These are phyloP conservation scores for Lysandra coridon DNA, from an alignment of 2,888 invertebrate genomes.

Conservation along the genomic window DNA sequence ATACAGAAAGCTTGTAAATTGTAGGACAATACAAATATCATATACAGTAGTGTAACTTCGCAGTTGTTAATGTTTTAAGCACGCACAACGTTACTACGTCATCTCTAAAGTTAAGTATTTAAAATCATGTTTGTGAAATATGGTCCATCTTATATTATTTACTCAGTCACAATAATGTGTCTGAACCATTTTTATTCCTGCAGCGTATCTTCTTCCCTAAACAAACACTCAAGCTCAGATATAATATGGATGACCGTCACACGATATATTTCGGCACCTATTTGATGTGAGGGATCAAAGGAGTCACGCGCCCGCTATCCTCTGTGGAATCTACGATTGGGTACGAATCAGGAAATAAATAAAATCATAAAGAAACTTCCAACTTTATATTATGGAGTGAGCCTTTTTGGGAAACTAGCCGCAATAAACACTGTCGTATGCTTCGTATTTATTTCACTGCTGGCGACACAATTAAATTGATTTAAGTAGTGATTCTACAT, in stretches of 20 bases:
- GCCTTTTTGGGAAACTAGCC: neutral
- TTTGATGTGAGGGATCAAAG: constrained; percentile 25
- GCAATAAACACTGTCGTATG: neutral
- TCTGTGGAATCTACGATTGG: constrained; percentile 1
- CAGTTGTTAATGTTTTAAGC: too few relatives aligned
- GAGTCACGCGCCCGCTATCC: constrained; percentile 22
- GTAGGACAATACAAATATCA: too few relatives aligned
- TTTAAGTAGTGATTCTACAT: too few relatives aligned
- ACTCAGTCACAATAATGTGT: neutral
- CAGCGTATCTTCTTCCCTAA: neutral
- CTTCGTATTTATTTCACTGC: neutral
- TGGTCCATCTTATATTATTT: neutral
- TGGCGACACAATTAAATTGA: neutral
- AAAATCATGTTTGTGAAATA: neutral
- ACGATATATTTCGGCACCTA: constrained; percentile 17
- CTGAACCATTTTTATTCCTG: neutral
- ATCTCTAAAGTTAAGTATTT: neutral
- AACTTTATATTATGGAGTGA: constrained; percentile 4
- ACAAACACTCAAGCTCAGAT: constrained; percentile 1
- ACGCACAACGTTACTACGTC: neutral
- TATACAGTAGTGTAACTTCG: too few relatives aligned
- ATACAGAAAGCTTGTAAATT: too few relatives aligned
- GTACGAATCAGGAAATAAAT: constrained; percentile 23
- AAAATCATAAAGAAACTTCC: constrained; percentile 7
- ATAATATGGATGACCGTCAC: constrained; percentile 1